A percentile compares a stretch with the other conserved stretches of the same genome.
phyloP scores from a whole-genome alignment of 2,113 vertebrate species.

The Megaceryle torquata region DNA sequence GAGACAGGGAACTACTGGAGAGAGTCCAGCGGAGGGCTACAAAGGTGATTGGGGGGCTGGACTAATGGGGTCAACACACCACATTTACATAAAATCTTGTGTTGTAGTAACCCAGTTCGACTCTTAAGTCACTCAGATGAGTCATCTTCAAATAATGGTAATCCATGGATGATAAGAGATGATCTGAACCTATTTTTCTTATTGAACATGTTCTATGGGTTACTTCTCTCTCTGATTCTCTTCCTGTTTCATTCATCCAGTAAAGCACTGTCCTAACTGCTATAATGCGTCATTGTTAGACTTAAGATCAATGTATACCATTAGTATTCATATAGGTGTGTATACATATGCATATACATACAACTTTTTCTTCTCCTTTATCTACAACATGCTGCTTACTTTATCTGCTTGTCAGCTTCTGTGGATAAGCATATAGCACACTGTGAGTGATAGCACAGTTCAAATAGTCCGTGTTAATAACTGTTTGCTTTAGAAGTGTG shows the following conservation, averaged over 20 bases:
- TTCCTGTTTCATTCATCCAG: not conserved
- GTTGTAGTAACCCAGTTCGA: not conserved
- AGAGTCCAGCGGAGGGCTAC: not conserved
- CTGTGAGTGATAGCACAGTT: not conserved
- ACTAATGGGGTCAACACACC: not conserved
- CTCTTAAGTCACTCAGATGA: not conserved
- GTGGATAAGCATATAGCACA: not conserved
- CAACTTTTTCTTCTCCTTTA: not conserved
- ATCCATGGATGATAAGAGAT: not conserved
- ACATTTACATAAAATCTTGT: not conserved
- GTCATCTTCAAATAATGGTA: not conserved
- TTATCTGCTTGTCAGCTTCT: not conserved
- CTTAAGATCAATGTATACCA: not conserved
- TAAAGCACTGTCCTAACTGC: not conserved
- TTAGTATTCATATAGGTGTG: not conserved
- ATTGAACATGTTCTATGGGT: not conserved
- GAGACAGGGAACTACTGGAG: not conserved
- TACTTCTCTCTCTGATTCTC: not conserved
- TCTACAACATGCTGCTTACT: not conserved
- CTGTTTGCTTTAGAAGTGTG: not conserved
- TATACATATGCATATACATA: not conserved
- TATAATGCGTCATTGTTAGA: rapidly evolving
- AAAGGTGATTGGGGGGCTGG: not conserved
- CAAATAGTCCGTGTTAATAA: not conserved
- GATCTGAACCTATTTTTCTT: not conserved